Base-by-base conservation (phyloP, 2,113 vertebrate species). In the Gymnobelideus leadbeateri region DNA sequence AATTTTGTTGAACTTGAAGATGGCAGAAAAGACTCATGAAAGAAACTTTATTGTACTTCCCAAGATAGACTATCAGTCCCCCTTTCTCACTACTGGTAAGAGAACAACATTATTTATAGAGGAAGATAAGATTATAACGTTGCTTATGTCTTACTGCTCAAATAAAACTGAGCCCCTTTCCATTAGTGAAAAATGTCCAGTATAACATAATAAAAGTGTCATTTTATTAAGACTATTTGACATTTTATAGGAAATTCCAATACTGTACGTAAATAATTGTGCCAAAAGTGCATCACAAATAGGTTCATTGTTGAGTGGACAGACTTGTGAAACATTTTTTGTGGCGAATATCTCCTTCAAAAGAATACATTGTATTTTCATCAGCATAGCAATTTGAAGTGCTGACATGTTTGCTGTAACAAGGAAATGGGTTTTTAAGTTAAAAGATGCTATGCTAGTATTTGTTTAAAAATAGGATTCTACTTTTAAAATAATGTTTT, bases 161-260 rank as follows among this genome's bases (percentile, higher is more conserved):
- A 43, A n/a, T 84, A 84, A 43, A 43, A 43, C 19, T 84, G 43
- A 84, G 68, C 68, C n/a, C 7, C 2, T 84, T 43, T 43, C 68
- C 68, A 84, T 8, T 84, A 43, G 23, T 84, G 68, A 84, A 84
- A 68, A 43, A 84, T 84, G 21, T 2, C 61, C n/a, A 84, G 16
- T 43, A 8, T 21, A 84, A 23, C n/a, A 43, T 43, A 84, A 43
- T 77, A 23, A 84, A 68, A 84, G 68, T 43, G 19, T 84, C 37
- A 84, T 84, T 84, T 84, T 43, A 84, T 43, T n/a, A 21, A 84
- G 37, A 84, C 68, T 77, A 3, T 68, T 77, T 77, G 68, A 84
- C 68, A 84, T 84, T 84, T 84, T 84, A 84, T 84, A 84, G n/a
- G 68, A 84, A 84, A 84, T 84, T 84, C 68, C 19, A 84, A 21